phyloP scores from a whole-genome alignment of 2,113 vertebrate genomes.

The Brachypodius melanocephalos region DNA sequence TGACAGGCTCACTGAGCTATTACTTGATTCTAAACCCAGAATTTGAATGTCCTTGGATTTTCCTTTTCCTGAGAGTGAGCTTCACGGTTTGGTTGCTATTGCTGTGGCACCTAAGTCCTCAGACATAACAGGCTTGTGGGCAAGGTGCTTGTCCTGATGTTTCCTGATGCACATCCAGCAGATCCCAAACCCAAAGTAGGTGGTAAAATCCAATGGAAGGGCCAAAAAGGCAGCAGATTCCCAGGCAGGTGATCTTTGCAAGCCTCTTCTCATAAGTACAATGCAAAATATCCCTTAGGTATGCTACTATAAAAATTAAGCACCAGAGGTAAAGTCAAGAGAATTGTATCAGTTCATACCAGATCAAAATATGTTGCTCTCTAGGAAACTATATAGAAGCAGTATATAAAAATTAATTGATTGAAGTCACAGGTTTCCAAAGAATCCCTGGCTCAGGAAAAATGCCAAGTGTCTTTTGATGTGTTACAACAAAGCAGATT shows the following conservation, averaged over 20 bases:
- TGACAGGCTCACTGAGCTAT: not conserved
- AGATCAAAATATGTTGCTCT: not conserved
- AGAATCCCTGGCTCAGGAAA: not conserved
- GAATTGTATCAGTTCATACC: not conserved
- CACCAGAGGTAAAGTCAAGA: not conserved
- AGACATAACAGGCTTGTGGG: not conserved
- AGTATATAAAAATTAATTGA: not conserved
- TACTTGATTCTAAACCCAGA: not conserved
- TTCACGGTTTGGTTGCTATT: not conserved
- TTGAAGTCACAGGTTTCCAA: not conserved
- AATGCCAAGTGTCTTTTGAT: not conserved
- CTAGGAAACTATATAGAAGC: not conserved
- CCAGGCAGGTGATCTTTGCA: not conserved
- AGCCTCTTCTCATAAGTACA: not conserved
- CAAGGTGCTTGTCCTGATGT: not conserved
- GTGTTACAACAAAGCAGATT: not conserved
- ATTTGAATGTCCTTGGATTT: not conserved
- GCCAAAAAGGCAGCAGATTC: not conserved
- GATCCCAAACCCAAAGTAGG: not conserved
- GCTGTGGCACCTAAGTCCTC: not conserved
- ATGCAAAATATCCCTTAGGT: not conserved
- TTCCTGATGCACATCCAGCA: not conserved
- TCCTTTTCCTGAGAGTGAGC: not conserved
- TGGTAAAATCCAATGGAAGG: not conserved
- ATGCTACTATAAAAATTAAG: not conserved